These are phyloP conservation scores for Cydia strobilella DNA, from an alignment of 1,140 invertebrate genomes.

Conservation along the genomic window DNA sequence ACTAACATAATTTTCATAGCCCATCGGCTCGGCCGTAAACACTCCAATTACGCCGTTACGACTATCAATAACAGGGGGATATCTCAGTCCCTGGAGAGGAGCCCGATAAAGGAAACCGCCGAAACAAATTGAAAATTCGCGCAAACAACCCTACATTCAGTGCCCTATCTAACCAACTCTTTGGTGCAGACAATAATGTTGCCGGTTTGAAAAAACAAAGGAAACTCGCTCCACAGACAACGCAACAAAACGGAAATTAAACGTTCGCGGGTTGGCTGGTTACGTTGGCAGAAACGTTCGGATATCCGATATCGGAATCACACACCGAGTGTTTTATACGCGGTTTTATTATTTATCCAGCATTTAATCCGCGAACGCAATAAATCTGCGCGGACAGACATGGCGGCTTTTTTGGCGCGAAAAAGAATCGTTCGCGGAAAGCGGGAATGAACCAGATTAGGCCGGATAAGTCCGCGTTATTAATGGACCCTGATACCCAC, in stretches of 20 bases:
- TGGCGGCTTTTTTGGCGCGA: constrained; percentile 67
- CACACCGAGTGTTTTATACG: constrained; percentile 54
- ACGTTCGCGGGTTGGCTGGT: constrained; percentile 35
- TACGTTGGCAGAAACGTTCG: constrained; percentile 15
- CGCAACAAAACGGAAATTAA: constrained; percentile 42
- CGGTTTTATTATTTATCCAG: constrained; percentile 66
- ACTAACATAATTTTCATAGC: constrained; percentile 30
- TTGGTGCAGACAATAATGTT: constrained; percentile 18
- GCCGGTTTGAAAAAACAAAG: constrained; percentile 20
- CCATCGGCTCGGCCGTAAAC: constrained; percentile 34
- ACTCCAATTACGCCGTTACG: constrained; percentile 42
- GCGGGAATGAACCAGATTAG: constrained; percentile 78
- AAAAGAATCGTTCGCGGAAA: constrained; percentile 77
- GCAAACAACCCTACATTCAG: constrained; percentile 33
- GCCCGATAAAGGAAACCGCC: constrained; percentile 50
- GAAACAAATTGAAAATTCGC: constrained; percentile 71
- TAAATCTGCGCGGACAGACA: constrained; percentile 71
- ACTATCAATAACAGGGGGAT: constrained; percentile 48
- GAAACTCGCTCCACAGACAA: constrained; percentile 26
- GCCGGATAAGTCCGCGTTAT: constrained; percentile 71
- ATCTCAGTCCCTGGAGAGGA: constrained; percentile 40
- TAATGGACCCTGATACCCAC: constrained; percentile 72
- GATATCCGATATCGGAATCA: constrained; percentile 41
- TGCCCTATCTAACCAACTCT: constrained; percentile 27
- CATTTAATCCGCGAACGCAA: constrained; percentile 67